Percentiles rank a stretch among this genome's conserved stretches.
phyloP scores from a whole-genome alignment of 2,113 vertebrate species.

The Eolophus roseicapilla region DNA sequence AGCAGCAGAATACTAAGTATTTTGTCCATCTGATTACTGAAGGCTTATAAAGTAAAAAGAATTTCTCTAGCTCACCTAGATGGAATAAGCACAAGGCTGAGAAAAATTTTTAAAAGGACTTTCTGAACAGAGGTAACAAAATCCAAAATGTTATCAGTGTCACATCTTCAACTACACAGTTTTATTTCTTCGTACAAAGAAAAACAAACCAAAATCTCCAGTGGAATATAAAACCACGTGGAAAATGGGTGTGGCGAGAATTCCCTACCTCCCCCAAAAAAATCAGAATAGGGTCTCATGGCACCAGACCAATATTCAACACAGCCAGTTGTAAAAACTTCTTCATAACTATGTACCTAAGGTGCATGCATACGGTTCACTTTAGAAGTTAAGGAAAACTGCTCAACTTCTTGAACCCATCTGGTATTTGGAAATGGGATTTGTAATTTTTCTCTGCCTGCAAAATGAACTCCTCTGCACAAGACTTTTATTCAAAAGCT shows the following conservation, averaged over 20 bases:
- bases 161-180: not conserved
- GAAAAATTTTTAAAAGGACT: not conserved
- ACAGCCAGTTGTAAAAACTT: not conserved
- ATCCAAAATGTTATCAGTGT: not conserved
- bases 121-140: not conserved
- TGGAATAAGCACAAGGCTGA: not conserved
- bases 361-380: rapidly evolving
- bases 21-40: not conserved
- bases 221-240: not conserved
- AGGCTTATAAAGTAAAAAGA: not conserved
- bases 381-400: not conserved
- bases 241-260: not conserved
- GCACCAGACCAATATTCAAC: not conserved
- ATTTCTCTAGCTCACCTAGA: not conserved
- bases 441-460: not conserved
- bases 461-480: not conserved
- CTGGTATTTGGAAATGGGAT: not conserved
- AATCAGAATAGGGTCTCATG: not conserved
- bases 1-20: not conserved
- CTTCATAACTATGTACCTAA: not conserved
- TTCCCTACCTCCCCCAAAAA: rapidly evolving
- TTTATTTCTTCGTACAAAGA: not conserved
- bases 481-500: not conserved
- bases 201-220: not conserved
- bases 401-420: not conserved